Percentiles rank a stretch among this genome's conserved stretches.
phyloP scores from a whole-genome alignment of 2,113 vertebrate species.

The Gobius niger region DNA sequence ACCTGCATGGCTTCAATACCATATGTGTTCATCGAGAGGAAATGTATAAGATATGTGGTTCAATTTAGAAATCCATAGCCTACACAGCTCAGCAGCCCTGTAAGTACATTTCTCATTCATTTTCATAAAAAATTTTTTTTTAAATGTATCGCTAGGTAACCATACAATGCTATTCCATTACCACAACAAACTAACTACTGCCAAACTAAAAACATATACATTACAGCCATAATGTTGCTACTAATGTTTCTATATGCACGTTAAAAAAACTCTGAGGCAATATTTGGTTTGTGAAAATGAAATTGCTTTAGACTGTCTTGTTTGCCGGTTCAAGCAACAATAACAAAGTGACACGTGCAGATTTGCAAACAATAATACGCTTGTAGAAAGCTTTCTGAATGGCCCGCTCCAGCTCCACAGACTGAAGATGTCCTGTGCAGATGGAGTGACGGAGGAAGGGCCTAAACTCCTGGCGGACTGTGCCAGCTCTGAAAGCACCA shows the following conservation, averaged over 20 bases:
- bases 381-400: slow-evolving; percentile 26
- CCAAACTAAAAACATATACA: no score
- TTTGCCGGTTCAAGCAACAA: background rate
- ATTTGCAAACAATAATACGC: background rate
- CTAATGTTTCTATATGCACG: no score
- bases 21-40: background rate
- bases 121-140: no score
- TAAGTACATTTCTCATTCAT: no score
- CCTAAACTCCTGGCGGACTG: slow-evolving; percentile 53
- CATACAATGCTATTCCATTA: no score
- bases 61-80: background rate
- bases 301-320: background rate
- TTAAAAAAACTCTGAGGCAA: no score
- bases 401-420: slow-evolving; percentile 24
- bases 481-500: slow-evolving; percentile 53
- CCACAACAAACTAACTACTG: no score
- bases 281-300: no score
- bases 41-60: background rate
- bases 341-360: background rate
- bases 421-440: slow-evolving; percentile 48
- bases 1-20: background rate
- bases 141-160: no score
- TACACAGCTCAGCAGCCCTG: no score
- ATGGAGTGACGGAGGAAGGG: slow-evolving; percentile 47
- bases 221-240: no score